Evolutionary conservation across 2,888 invertebrate genomes (phyloP).

Genomic region (Drosophila merina): DNA sequence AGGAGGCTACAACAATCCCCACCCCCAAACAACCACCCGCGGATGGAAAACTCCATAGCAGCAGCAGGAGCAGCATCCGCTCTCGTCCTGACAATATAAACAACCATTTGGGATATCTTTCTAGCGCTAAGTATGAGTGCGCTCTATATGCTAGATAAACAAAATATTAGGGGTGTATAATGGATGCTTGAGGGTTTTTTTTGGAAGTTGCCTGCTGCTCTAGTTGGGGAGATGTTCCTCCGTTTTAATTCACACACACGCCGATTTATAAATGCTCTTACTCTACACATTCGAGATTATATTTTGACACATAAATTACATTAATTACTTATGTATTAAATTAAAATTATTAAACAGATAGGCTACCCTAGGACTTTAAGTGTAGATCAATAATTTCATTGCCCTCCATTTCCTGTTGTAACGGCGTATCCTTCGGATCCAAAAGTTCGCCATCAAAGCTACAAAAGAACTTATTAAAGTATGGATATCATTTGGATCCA

Average conservation of each 20-base stretch:
- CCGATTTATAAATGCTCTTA: background rate
- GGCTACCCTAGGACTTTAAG: slow-evolving; percentile 16
- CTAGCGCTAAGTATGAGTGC: slow-evolving; percentile 43
- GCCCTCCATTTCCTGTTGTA: slow-evolving; percentile 80
- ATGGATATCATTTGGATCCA: no score
- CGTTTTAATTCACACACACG: background rate
- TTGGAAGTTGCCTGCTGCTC: slow-evolving; percentile 50
- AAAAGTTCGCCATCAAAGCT: slow-evolving; percentile 82
- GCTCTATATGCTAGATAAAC: slow-evolving; percentile 69
- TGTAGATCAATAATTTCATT: slow-evolving; percentile 80
- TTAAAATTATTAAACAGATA: no score
- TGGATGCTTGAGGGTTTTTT: slow-evolving; percentile 42
- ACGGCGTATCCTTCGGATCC: slow-evolving; percentile 72
- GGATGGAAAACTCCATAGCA: slow-evolving; percentile 40
- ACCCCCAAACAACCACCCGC: slow-evolving; percentile 25
- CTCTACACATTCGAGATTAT: background rate
- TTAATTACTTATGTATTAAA: no score
- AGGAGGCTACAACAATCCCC: slow-evolving; percentile 33
- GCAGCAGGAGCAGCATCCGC: slow-evolving; percentile 54
- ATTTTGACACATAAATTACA: background rate
- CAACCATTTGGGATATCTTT: slow-evolving; percentile 67
- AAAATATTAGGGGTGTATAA: slow-evolving; percentile 63
- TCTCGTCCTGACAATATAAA: slow-evolving; percentile 57
- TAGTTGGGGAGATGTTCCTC: slow-evolving; percentile 15
- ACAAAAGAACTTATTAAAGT: background rate